Conservation (phyloP, 2,888 invertebrate genomes). For the Bedellia somnulentella region DNA sequence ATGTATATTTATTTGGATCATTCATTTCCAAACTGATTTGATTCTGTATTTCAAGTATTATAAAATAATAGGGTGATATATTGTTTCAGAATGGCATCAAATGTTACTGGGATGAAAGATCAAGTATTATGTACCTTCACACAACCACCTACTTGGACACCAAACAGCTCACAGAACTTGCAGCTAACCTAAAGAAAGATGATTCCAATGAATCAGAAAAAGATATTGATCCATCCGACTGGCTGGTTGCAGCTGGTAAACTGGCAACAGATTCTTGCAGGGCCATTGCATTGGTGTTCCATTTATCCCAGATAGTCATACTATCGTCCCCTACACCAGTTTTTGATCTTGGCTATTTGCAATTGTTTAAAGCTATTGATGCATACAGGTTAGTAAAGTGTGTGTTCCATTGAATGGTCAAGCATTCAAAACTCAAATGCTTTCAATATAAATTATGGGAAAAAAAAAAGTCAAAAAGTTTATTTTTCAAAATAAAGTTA, state of each 20-base stretch:
- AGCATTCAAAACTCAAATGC: too few species aligned
- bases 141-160: conserved; percentile 51
- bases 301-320: conserved; percentile 77
- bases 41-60: too few species aligned
- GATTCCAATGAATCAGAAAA: conserved; percentile 35
- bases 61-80: conserved; percentile 1
- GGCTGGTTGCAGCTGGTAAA: conserved; percentile 63
- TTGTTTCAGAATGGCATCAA: conserved; percentile 53
- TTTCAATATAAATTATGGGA: too few species aligned
- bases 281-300: conserved; percentile 73
- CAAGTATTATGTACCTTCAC: conserved; percentile 53
- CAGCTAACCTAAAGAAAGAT: conserved; percentile 27
- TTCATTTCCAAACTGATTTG: too few species aligned
- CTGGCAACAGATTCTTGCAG: conserved; percentile 61
- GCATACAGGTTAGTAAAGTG: conserved; percentile 78
- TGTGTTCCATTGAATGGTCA: too few species aligned
- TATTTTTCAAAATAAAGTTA: too few species aligned
- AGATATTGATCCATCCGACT: conserved; percentile 55
- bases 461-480: too few species aligned
- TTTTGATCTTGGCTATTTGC: conserved; percentile 81
- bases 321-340: conserved; percentile 46
- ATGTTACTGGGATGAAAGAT: conserved; percentile 60
- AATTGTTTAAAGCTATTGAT: conserved; percentile 80
- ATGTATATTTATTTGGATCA: too few species aligned
- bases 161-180: conserved; percentile 25